phyloP scores from a whole-genome alignment of 2,888 invertebrate genomes.

The Athetis lepigone region DNA sequence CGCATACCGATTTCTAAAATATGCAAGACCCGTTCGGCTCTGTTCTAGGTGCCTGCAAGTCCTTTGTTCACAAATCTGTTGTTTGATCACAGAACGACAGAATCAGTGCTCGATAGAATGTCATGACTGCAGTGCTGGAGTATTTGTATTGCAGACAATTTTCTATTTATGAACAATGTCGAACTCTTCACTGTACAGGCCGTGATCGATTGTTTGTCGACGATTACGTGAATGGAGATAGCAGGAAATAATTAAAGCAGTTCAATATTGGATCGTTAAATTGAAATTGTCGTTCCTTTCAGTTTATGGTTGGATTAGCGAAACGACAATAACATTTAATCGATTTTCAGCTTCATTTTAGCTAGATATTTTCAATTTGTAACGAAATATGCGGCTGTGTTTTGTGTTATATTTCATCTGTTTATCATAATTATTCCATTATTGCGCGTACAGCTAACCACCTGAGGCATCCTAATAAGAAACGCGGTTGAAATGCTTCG shows the following conservation, averaged over 20 bases:
- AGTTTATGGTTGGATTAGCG: neutral
- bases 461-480: constrained; percentile 45
- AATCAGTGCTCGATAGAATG: too few relatives aligned
- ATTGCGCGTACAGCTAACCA: constrained; percentile 36
- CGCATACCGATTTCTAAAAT: constrained; percentile 75
- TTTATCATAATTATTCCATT: constrained; percentile 47
- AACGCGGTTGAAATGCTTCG: neutral
- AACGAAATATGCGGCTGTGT: constrained; percentile 10
- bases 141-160: constrained; percentile 1
- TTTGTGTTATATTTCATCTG: constrained; percentile 6
- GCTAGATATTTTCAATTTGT: neutral
- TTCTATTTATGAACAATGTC: constrained; percentile 10
- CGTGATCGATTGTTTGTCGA: constrained; percentile 22
- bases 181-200: neutral
- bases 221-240: constrained; percentile 8
- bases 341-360: neutral
- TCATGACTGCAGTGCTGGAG: neutral
- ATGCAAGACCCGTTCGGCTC: constrained; percentile 69
- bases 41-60: constrained; percentile 59
- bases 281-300: constrained; percentile 7
- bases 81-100: constrained; percentile 32
- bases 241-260: constrained; percentile 14
- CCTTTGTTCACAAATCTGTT: constrained; percentile 52
- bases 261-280: constrained; percentile 18
- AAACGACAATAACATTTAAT: neutral